Evolutionary conservation across 1,140 invertebrate genomes (phyloP), one percentile per base, ranked within the genome.

Genomic region (Gryon sp.): DNA sequence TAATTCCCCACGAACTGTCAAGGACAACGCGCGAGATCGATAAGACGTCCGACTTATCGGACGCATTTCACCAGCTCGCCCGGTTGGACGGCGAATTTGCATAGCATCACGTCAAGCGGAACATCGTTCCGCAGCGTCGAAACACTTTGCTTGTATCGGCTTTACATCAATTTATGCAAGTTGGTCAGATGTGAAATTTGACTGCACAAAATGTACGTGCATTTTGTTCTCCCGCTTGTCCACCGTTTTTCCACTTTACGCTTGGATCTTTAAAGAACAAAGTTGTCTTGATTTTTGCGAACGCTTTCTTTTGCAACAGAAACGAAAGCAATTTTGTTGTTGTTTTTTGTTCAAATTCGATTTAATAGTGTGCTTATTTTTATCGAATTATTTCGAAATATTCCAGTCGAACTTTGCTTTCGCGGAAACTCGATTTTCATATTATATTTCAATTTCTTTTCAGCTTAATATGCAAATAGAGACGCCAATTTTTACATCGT

Each of bases 1-100:
- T 41, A 63, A 76, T 76, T 65, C 43, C 32, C 32, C 30, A 15
- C 38, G 50, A 24, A 20, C 66, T 19, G 53, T 50, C 69, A 78
- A 74, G 70, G 65, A 52, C 76, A 52, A 69, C 40, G 41, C 62
- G 32, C 43, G 18, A 41, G 41, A 73, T 74, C 76, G 70, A 78
- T 78, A 78, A 65, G 57, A 53, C 34, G 55, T 48, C 22, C 16
- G 32, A 60, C 53, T 68, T 75, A 75, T 62, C 55, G 62, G 53
- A 48, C 55, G 40, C 24, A 45, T 45, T 52, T 40, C 60, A 48
- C 36, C 32, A 3, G 16, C 24, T 16, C 50, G 63, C 2, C 34
- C 24, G 9, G 46, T 15, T 38, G 45, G 46, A 62, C 48, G 30
- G 43, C 14, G 15, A 36, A 74, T 74, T 74, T 74, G 53, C 70